Conservation (phyloP, 1,140 invertebrate species). For the Sweltsa coloradensis region DNA sequence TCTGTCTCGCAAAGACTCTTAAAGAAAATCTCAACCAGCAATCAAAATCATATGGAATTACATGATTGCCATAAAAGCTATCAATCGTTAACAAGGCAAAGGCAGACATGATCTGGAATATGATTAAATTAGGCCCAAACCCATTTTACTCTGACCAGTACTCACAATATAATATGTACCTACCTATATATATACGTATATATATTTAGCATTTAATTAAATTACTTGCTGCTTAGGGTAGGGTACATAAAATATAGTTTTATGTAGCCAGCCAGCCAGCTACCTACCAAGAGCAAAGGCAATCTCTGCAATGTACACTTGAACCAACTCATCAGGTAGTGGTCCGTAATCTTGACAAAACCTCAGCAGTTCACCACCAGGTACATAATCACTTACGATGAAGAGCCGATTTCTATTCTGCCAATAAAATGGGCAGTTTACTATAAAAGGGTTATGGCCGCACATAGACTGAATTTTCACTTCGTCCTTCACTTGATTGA, state of each 20-base stretch:
- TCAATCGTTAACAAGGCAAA: too few species aligned
- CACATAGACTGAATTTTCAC: slow-evolving; percentile 67
- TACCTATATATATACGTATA: too few species aligned
- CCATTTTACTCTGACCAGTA: too few species aligned
- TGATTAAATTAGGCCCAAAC: too few species aligned
- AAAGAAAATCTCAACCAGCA: too few species aligned
- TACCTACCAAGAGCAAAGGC: slow-evolving; percentile 66
- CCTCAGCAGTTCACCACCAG: slow-evolving; percentile 65
- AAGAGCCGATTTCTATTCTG: slow-evolving; percentile 72
- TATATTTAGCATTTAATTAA: slow-evolving; percentile 7
- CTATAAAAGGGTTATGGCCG: slow-evolving; percentile 77
- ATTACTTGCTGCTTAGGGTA: slow-evolving; percentile 5
- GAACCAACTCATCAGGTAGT: slow-evolving; percentile 62
- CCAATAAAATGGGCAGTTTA: slow-evolving; percentile 63
- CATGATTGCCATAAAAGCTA: too few species aligned
- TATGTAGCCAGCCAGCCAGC: slow-evolving; percentile 6
- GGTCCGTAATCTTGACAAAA: slow-evolving; percentile 52
- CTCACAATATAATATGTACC: too few species aligned
- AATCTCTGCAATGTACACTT: slow-evolving; percentile 73
- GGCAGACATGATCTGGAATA: too few species aligned
- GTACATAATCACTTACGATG: slow-evolving; percentile 73
- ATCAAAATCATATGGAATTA: too few species aligned
- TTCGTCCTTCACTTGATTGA: slow-evolving; percentile 77
- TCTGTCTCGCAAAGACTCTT: too few species aligned
- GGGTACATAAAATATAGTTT: slow-evolving; percentile 9